These are phyloP conservation scores for Drosophila anceps DNA, from an alignment of 2,888 invertebrate genomes.

Conservation along the genomic window DNA sequence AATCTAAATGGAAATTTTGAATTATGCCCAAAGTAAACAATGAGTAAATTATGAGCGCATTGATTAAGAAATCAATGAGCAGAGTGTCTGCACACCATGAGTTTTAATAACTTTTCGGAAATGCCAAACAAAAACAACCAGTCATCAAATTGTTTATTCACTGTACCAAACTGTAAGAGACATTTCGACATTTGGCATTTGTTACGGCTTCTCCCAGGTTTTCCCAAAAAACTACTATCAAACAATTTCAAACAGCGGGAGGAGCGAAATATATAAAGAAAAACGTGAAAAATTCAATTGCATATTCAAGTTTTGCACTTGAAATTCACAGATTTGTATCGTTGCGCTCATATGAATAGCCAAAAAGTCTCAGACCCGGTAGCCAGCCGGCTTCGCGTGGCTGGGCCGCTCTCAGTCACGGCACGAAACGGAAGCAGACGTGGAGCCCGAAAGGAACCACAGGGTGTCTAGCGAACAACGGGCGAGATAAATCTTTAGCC, in stretches of 20 bases:
- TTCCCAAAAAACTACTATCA: slow-evolving; percentile 25
- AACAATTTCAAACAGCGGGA: slow-evolving; percentile 41
- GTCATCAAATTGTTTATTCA: slow-evolving; percentile 10
- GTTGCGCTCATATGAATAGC: slow-evolving; percentile 74
- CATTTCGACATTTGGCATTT: slow-evolving; percentile 20
- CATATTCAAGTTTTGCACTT: slow-evolving; percentile 81
- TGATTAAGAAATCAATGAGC: slow-evolving; percentile 6
- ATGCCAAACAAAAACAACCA: neutral
- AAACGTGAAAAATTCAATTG: slow-evolving; percentile 72
- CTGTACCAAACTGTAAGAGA: slow-evolving; percentile 32
- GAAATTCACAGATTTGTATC: slow-evolving; percentile 81
- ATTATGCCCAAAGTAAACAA: slow-evolving; percentile 37
- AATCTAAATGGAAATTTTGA: slow-evolving; percentile 66
- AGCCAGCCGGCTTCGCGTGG: slow-evolving; percentile 29
- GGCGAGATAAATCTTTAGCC: slow-evolving; percentile 78
- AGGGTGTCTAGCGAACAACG: slow-evolving; percentile 73
- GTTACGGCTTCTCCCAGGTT: slow-evolving; percentile 17
- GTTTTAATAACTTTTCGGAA: neutral
- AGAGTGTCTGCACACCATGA: neutral
- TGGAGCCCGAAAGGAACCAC: slow-evolving; percentile 65
- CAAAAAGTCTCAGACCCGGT: slow-evolving; percentile 46
- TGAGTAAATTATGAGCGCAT: slow-evolving; percentile 21
- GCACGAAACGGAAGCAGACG: slow-evolving; percentile 72
- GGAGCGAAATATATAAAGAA: slow-evolving; percentile 12
- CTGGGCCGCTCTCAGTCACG: slow-evolving; percentile 11